phyloP scores from a whole-genome alignment of 1,140 invertebrate species.

The Temnothorax curvispinosus region DNA sequence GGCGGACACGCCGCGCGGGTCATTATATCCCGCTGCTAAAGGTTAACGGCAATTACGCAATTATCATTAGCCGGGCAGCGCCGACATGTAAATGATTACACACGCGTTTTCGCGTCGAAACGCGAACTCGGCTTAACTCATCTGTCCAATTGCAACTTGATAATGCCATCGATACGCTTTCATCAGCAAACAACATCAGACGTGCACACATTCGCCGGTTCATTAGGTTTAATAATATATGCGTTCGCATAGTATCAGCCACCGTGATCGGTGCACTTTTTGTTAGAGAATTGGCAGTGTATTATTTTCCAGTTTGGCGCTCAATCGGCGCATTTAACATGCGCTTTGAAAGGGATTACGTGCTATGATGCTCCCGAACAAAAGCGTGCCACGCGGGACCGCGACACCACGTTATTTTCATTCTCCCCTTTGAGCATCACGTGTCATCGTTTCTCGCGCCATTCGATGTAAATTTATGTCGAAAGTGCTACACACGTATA shows the following conservation, averaged over 20 bases:
- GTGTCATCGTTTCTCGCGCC: background rate
- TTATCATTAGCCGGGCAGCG: background rate
- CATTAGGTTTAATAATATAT: constrained; percentile 7
- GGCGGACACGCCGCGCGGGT: background rate
- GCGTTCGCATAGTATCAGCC: constrained; percentile 8
- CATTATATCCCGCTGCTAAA: background rate
- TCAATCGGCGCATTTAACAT: background rate
- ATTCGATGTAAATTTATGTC: constrained; percentile 13
- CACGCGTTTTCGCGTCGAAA: background rate
- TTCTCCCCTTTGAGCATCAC: constrained; percentile 5
- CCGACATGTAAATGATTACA: constrained; percentile 11
- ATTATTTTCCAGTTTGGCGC: background rate
- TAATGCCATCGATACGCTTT: constrained; percentile 25
- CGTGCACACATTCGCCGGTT: background rate
- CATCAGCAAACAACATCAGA: constrained; percentile 5
- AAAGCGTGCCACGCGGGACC: background rate
- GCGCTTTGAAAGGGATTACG: background rate
- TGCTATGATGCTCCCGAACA: background rate
- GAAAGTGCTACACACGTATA: background rate
- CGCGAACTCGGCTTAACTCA: background rate
- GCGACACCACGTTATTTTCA: constrained; percentile 3
- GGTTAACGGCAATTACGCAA: constrained; percentile 19
- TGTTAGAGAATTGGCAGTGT: background rate
- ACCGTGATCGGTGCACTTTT: background rate
- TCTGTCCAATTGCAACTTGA: background rate